These are phyloP conservation scores for Venturia canescens DNA, from an alignment of 1,140 invertebrate genomes.

Conservation along the genomic window DNA sequence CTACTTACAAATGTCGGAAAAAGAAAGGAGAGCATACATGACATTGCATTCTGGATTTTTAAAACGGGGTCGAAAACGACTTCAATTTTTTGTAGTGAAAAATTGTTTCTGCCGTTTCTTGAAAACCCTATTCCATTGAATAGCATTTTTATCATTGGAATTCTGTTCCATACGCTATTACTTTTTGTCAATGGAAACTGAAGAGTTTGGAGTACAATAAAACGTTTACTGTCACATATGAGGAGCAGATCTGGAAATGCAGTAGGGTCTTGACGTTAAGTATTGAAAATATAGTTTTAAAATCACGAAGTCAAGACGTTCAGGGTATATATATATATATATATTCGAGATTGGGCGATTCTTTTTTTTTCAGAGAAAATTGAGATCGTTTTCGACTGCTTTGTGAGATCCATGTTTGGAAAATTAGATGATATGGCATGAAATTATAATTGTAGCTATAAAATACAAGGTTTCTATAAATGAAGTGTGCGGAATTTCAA, in stretches of 20 bases:
- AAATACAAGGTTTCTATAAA: background rate
- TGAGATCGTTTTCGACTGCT: background rate
- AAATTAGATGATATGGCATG: background rate
- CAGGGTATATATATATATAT: too few relatives aligned
- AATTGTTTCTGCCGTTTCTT: background rate
- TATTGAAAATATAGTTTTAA: too few relatives aligned
- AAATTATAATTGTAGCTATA: background rate
- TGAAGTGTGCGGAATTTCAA: constrained; percentile 2
- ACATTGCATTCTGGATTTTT: background rate
- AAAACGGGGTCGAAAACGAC: background rate
- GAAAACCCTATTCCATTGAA: background rate
- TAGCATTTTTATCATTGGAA: background rate
- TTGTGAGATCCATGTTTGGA: background rate
- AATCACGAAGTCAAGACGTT: too few relatives aligned
- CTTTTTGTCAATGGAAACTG: background rate
- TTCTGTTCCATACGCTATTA: background rate
- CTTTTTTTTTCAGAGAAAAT: background rate
- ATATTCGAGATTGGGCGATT: too few relatives aligned
- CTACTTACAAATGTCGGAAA: background rate
- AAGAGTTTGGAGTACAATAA: background rate
- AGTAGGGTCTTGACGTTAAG: too few relatives aligned
- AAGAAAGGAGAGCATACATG: background rate
- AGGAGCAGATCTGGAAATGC: too few relatives aligned
- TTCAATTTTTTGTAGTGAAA: background rate
- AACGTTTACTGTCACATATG: background rate